Conservation (phyloP, 2,888 invertebrate genomes). For the Hirtodrosophila confusa region DNA sequence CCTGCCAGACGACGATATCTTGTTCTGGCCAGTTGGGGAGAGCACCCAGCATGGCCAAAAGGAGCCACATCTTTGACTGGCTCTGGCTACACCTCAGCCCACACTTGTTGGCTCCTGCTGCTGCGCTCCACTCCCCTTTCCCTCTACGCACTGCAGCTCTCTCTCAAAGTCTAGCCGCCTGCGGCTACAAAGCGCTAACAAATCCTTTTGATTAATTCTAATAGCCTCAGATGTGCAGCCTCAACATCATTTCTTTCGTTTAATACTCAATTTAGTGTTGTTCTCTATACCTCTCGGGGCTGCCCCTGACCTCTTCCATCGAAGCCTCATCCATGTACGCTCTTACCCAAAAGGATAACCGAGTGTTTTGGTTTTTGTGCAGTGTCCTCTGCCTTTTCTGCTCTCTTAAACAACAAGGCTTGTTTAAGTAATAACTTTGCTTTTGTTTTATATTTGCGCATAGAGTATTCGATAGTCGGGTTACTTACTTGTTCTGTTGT, state of each 20-base stretch:
- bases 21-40: conserved; percentile 26
- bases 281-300: conserved; percentile 21
- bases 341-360: background rate
- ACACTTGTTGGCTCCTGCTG: conserved; percentile 7
- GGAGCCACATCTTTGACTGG: conserved; percentile 6
- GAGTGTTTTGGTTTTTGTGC: too few relatives aligned
- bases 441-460: too few relatives aligned
- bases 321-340: conserved; percentile 7
- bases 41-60: conserved; percentile 8
- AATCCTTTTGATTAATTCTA: conserved; percentile 80
- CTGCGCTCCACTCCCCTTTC: background rate
- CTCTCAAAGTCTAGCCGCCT: conserved; percentile 35
- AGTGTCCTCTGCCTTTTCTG: too few relatives aligned
- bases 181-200: conserved; percentile 60
- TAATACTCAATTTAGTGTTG: conserved; percentile 77
- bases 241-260: conserved; percentile 75
- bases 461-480: conserved; percentile 3
- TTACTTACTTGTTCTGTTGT: background rate
- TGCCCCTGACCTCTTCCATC: background rate
- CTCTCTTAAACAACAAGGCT: too few relatives aligned
- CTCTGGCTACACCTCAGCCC: conserved; percentile 17
- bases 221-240: conserved; percentile 75
- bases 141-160: background rate
- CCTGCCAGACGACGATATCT: conserved; percentile 30
- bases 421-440: too few relatives aligned